Conservation (phyloP, 2,888 invertebrate genomes). For the Hyalella azteca region DNA sequence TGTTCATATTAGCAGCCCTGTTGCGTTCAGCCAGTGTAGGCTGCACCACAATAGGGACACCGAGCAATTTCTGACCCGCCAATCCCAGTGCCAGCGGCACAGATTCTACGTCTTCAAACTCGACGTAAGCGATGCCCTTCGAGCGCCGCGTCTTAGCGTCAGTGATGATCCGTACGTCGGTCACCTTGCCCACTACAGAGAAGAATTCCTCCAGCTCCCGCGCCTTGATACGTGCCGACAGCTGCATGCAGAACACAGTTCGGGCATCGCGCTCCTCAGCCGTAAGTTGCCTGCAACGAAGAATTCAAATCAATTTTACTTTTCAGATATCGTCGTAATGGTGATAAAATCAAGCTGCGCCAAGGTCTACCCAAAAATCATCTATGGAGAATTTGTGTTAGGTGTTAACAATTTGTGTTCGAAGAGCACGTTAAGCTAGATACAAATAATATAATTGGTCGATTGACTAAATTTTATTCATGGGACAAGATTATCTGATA, state of each 20-base stretch:
- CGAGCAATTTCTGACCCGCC: constrained; percentile 92
- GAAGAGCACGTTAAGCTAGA: no score
- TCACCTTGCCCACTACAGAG: constrained; percentile 92
- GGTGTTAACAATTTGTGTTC: no score
- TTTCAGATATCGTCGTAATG: no score
- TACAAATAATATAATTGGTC: no score
- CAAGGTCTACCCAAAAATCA: no score
- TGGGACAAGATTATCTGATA: no score
- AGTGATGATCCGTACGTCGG: constrained; percentile 97
- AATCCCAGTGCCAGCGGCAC: constrained; percentile 94
- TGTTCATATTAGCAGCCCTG: constrained; percentile 48
- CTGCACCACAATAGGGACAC: constrained; percentile 97
- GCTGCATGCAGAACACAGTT: constrained; percentile 98
- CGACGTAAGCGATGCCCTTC: constrained; percentile 99
- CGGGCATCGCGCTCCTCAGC: constrained; percentile 98
- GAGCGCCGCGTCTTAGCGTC: constrained; percentile 98
- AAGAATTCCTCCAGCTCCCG: constrained; percentile 98
- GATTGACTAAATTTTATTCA: no score
- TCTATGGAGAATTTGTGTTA: no score
- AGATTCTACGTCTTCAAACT: constrained; percentile 97
- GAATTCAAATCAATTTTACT: no score
- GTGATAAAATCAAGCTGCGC: no score
- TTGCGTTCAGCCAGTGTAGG: constrained; percentile 75
- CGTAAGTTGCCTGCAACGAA: constrained; percentile 77
- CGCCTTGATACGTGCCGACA: constrained; percentile 90